Percentiles rank a stretch among this genome's conserved stretches.
phyloP scores from a whole-genome alignment of 2,888 invertebrate species.

The Criorhina ranunculi region DNA sequence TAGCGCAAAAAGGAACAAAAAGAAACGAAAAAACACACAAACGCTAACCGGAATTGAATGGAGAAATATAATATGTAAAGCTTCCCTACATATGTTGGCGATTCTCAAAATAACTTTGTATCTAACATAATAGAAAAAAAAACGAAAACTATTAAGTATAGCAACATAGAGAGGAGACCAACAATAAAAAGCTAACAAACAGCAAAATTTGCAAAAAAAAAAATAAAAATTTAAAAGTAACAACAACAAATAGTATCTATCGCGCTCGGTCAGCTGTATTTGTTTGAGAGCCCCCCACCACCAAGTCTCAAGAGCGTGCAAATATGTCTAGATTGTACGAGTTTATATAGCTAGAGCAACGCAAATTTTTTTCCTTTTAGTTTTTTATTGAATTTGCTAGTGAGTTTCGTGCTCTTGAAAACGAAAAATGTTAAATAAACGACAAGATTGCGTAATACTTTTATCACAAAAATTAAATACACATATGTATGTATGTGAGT shows the following conservation, averaged over 20 bases:
- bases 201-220: not conserved
- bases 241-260: conserved; percentile 41
- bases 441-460: conserved; percentile 62
- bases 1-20: conserved; percentile 3
- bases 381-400: conserved; percentile 40
- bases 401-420: conserved; percentile 55
- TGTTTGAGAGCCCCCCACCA: conserved; percentile 43
- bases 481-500: conserved; percentile 5
- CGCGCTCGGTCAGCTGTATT: conserved; percentile 62
- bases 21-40: conserved; percentile 16
- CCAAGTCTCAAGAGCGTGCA: conserved; percentile 30
- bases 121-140: conserved; percentile 14
- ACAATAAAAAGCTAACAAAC: not conserved
- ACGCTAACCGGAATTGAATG: conserved; percentile 27
- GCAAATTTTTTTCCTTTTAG: conserved; percentile 11
- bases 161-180: conserved; percentile 20
- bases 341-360: not conserved
- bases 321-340: conserved; percentile 21
- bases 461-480: conserved; percentile 51
- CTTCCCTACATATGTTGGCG: conserved; percentile 17
- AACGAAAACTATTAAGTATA: conserved; percentile 13
- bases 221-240: conserved; percentile 26
- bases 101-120: conserved; percentile 51
- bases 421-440: conserved; percentile 41
- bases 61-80: conserved; percentile 11